Percentiles rank a stretch among this genome's conserved stretches.
Evolutionary conservation across 2,797 vertebrate species (phyloP).

Genomic region (Sebastolobus alascanus): DNA sequence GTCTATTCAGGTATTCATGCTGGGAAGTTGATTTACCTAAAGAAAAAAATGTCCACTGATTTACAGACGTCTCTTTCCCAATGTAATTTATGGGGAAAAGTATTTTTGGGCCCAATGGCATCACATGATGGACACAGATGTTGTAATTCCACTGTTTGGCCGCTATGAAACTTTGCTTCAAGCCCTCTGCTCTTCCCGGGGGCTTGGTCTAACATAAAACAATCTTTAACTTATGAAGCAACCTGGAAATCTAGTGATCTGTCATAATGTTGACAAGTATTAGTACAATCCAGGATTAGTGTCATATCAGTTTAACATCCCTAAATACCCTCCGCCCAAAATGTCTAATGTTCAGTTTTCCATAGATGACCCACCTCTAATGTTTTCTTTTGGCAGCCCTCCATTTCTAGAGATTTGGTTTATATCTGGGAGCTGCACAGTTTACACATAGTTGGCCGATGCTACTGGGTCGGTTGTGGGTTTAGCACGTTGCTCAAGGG

Average conservation of each 20-base stretch:
- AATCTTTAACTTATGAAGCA: background rate
- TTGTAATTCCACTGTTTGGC: background rate
- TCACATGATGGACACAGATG: background rate
- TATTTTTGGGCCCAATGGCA: background rate
- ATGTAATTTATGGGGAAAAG: too few species aligned
- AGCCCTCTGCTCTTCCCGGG: background rate
- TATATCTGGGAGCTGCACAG: conserved; percentile 20
- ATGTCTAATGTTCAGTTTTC: background rate
- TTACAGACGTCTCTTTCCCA: background rate
- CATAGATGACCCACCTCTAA: background rate
- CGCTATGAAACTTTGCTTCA: background rate
- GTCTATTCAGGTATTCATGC: too few species aligned
- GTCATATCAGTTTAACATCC: background rate
- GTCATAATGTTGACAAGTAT: background rate
- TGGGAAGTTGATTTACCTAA: too few species aligned
- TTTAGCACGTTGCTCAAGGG: conserved; percentile 76
- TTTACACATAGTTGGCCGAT: conserved; percentile 27
- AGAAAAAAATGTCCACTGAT: too few species aligned
- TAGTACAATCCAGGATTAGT: background rate
- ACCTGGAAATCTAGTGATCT: background rate
- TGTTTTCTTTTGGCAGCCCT: background rate
- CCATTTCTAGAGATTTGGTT: background rate
- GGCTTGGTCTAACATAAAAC: too few species aligned
- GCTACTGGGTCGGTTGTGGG: conserved; percentile 50
- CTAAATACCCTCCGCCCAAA: background rate